Evolutionary conservation across 1,140 invertebrate genomes (phyloP), one percentile per base, ranked within the genome.

Genomic region (Aphidius gifuensis): DNA sequence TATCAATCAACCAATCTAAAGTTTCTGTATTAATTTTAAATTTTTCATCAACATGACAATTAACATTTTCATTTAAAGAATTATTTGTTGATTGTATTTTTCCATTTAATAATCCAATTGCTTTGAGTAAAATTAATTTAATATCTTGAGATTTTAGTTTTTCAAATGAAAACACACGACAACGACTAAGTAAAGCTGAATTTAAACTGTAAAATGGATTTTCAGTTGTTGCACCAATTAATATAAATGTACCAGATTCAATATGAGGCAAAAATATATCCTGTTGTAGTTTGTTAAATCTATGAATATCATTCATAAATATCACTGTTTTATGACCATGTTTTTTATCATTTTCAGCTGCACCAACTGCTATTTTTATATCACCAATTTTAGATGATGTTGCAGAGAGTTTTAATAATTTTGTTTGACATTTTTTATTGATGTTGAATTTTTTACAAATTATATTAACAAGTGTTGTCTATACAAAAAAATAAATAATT

Each of bases 271-370:
- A 72, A 77, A 94, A 91, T 55, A 86, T 86, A 74, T 94, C 92
- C 70, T 86, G 83, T 68, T 92, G 91, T 54, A 85, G 76, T 80
- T 93, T 93, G 75, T 93, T 94, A 68, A 94, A 94, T 46, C 92
- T 84, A 75, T 94, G 92, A 69, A 94, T 92, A 80, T 94, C 92
- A 83, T 94, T 92, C 85, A 94, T 88, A 72, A 94, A 94, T 9
- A 94, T 76, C 56, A 94, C 83, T 44, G 91, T 93, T 69, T 84
- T 85, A 64, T 86, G 83, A 62, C 87, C 87, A 68, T 87, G 89
- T 69, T 86, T 87, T 44, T 81, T 69, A 69, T 93, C 89, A 77
- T 88, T 90, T 72, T 87, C 85, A 9, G 92, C 91, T 11, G 86
- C 72, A 68, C 86, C 86, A 7, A 91, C 84, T 1, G 87, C 82